Base-by-base conservation (phyloP, 2,113 vertebrate species). In the Thunnus maccoyii region DNA sequence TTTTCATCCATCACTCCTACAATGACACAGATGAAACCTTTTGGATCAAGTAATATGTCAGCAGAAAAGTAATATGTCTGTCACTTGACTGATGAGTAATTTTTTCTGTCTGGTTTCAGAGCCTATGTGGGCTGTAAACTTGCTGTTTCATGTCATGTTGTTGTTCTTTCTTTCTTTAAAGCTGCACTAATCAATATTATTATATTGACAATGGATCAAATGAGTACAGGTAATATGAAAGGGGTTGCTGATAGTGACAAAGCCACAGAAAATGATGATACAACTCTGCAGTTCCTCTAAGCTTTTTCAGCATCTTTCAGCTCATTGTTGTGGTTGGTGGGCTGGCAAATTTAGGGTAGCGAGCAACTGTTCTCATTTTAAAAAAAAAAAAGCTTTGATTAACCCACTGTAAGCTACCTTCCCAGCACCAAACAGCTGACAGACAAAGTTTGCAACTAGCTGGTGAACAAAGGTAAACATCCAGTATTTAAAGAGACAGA, bases 21-120 rank as follows among this genome's bases (percentile, higher is more conserved):
- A 22, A 0, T 7, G 32, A 36, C 3, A 36, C 32, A 36, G 32
- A 6, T 36, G 4, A 5, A 36, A 36, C 44, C 2, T 41, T 27
- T 30, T 17, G 9, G 14, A 22, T 22, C 22, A 22, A 22, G 22
- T 22, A 32, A 47, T 2, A 30, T 18, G 22, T 22, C 22, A 22
- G 22, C 22, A 22, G 22, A 79, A 65, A 65, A 15, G 44, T 57
- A 44, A 72, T 0, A 0, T 6, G 15, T 65, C 41, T 65, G 4
- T 36, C 32, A 36, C 22, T 30, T 63, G 22, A 15, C 10, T 9
- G 2, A 25, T 60, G 27, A 57, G n/a, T 0, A 16, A 16, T 17
- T 72, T 18, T 47, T 22, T 25, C 25, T 65, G 52, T 77, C 54
- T 72, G 68, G 62, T 83, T 77, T 66, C 61, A 72, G 25, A n/a